Percentiles rank a stretch among this genome's conserved stretches.
Evolutionary conservation across 1,140 invertebrate genomes (phyloP).

Genomic region (Drosophila punjabiensis): DNA sequence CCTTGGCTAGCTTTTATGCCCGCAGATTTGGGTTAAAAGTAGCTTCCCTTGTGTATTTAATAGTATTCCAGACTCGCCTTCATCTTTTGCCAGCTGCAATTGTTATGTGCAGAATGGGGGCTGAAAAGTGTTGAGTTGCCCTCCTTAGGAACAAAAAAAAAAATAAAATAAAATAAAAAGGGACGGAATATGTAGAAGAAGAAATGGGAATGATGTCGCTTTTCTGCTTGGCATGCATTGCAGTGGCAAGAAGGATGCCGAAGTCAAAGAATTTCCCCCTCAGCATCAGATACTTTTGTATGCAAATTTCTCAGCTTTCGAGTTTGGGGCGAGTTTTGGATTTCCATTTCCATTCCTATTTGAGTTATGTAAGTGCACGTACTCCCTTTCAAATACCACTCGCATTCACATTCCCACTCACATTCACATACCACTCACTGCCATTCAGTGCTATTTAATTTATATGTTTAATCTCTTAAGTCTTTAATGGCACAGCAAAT

Average conservation of each 20-base stretch:
- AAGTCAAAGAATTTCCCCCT: conserved; percentile 37
- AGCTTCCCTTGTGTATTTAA: conserved; percentile 81
- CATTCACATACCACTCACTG: not conserved
- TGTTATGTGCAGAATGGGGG: conserved; percentile 15
- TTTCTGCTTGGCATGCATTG: conserved; percentile 39
- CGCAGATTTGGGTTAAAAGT: conserved; percentile 83
- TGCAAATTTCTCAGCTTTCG: conserved; percentile 49
- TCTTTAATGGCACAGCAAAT: conserved; percentile 59
- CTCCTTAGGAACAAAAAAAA: conserved; percentile 17
- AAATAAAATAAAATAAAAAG: not conserved
- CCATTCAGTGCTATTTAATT: conserved; percentile 34
- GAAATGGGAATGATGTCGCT: conserved; percentile 25
- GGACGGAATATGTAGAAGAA: not conserved
- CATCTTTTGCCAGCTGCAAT: conserved; percentile 41
- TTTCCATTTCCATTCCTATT: conserved; percentile 36
- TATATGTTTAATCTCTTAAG: conserved; percentile 65
- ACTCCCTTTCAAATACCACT: conserved; percentile 20
- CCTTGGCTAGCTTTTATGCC: conserved; percentile 67
- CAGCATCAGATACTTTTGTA: conserved; percentile 45
- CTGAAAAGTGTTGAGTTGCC: conserved; percentile 8
- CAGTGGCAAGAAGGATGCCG: conserved; percentile 21
- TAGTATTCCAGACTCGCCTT: conserved; percentile 62
- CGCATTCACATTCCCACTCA: conserved; percentile 7
- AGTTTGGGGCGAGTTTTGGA: conserved; percentile 30
- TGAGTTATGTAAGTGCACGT: conserved; percentile 27